Evolutionary conservation across 2,113 vertebrate species (phyloP).

Genomic region (Eira barbara): DNA sequence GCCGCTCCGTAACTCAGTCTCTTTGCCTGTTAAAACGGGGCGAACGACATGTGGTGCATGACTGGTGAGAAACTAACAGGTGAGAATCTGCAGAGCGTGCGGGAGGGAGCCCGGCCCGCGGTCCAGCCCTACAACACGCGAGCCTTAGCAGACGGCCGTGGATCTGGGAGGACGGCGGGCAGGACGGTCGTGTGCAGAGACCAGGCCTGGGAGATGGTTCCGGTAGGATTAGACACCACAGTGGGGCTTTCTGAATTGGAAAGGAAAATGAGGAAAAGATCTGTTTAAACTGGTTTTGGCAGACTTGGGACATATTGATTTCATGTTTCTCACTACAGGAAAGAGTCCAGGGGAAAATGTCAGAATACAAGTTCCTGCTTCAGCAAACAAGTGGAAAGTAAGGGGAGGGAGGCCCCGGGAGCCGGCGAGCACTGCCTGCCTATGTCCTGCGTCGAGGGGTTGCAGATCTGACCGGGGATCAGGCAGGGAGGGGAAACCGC

Average conservation of each 20-base stretch:
- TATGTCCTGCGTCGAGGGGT: accelerated
- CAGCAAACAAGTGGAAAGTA: not conserved
- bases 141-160: accelerated
- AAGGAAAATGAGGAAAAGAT: not conserved
- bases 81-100: accelerated
- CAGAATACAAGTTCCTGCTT: not conserved
- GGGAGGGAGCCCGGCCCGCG: accelerated
- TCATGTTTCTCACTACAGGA: not conserved
- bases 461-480: accelerated
- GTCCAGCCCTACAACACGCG: accelerated
- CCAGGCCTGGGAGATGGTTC: accelerated
- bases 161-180: accelerated
- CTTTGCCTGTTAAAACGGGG: not conserved
- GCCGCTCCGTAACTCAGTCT: not conserved
- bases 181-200: accelerated
- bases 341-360: not conserved
- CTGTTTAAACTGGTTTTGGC: not conserved
- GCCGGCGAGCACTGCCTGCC: not conserved
- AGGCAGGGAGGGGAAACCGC: accelerated
- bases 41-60: accelerated
- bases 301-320: not conserved
- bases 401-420: too few relatives aligned
- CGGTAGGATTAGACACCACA: accelerated
- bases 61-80: not conserved
- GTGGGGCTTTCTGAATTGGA: not conserved